These are phyloP conservation scores for Semnornis frantzii DNA, from an alignment of 2,113 vertebrate genomes.

Conservation along the genomic window DNA sequence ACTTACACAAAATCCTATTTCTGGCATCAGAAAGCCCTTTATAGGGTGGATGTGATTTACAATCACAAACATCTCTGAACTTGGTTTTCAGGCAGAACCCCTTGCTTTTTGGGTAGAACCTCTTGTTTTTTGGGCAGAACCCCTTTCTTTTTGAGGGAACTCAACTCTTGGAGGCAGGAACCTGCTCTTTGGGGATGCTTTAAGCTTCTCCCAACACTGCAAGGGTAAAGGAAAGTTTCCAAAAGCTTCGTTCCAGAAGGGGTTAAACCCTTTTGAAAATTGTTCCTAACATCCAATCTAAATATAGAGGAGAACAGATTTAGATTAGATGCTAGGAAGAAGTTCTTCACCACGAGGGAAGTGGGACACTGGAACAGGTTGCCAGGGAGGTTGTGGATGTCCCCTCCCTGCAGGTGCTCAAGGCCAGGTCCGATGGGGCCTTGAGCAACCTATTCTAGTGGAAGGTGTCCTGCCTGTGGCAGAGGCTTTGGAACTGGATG, in stretches of 20 bases:
- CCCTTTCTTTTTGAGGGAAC: not conserved
- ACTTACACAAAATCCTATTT: conserved; percentile 9
- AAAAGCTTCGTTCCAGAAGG: not conserved
- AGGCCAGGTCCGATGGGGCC: too few species aligned
- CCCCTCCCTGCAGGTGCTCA: too few species aligned
- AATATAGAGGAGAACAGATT: too few species aligned
- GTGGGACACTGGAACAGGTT: too few species aligned
- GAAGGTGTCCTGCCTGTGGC: too few species aligned
- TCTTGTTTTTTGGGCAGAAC: not conserved
- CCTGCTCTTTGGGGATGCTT: not conserved
- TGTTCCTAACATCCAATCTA: too few species aligned
- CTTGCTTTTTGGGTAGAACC: conserved; percentile 1
- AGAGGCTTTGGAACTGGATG: too few species aligned
- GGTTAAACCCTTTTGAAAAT: not conserved
- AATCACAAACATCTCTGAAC: not conserved
- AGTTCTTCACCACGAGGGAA: too few species aligned
- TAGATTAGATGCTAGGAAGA: too few species aligned
- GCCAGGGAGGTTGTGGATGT: too few species aligned
- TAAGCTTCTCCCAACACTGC: not conserved
- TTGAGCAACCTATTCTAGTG: too few species aligned
- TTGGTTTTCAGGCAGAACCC: not conserved
- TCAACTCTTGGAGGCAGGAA: not conserved
- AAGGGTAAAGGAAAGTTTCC: not conserved
- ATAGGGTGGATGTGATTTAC: conserved; percentile 12
- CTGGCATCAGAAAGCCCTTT: not conserved